A percentile compares a stretch with the other conserved stretches of the same genome.
Evolutionary conservation across 2,797 vertebrate species (phyloP).

Genomic region (Astyanax mexicanus): DNA sequence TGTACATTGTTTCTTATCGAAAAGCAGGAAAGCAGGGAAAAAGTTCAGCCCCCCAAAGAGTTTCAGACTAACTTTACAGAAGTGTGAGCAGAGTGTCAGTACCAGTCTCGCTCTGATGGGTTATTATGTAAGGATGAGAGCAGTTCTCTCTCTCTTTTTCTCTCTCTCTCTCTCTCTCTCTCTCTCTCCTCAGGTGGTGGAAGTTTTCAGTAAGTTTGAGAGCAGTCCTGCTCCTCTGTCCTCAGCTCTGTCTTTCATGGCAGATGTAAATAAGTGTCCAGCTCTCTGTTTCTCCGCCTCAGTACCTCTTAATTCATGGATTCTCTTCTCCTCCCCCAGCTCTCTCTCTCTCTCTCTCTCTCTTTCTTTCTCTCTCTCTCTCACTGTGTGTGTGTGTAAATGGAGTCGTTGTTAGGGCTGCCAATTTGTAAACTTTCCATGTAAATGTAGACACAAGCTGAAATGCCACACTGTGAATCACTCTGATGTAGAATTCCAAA

Average conservation of each 20-base stretch:
- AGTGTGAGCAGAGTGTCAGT: constrained; percentile 56
- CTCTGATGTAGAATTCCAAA: constrained; percentile 1
- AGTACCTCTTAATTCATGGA: constrained; percentile 81
- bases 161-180: constrained; percentile 26
- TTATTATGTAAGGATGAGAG: constrained; percentile 75
- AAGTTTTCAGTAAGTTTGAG: constrained; percentile 51
- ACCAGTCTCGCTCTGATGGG: constrained; percentile 66
- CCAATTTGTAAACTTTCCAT: constrained; percentile 79
- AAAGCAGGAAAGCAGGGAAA: neutral
- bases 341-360: constrained; percentile 52
- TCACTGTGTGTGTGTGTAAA: constrained; percentile 68
- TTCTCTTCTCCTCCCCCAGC: constrained; percentile 74
- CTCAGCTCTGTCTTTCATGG: constrained; percentile 65
- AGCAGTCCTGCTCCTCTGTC: constrained; percentile 50
- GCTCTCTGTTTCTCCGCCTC: constrained; percentile 59
- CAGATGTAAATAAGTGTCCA: constrained; percentile 70
- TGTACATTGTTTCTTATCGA: constrained; percentile 17
- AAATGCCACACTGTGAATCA: constrained; percentile 66
- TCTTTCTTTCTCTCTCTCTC: constrained; percentile 52
- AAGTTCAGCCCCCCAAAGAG: neutral
- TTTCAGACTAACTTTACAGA: neutral
- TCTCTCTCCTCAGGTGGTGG: constrained; percentile 51
- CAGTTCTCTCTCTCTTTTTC: constrained; percentile 34
- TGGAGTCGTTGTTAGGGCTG: constrained; percentile 77
- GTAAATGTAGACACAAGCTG: constrained; percentile 74